Conservation (phyloP, 2,113 vertebrate species). For the Centropristis striata region DNA sequence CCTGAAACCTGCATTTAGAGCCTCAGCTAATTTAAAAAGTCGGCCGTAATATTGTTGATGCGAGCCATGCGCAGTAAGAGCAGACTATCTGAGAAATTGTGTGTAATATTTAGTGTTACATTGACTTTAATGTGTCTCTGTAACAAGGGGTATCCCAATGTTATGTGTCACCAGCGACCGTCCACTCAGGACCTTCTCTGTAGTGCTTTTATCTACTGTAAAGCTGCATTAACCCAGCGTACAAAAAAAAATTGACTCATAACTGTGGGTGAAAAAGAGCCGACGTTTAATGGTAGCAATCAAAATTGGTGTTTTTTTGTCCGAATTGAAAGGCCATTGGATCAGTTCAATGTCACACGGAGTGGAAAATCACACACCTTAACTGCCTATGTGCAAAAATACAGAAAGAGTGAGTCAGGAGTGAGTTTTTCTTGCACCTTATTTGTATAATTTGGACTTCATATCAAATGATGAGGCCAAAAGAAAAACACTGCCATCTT, state of each 20-base stretch:
- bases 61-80: conserved; percentile 28
- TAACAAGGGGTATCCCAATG: conserved; percentile 36
- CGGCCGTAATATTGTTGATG: conserved; percentile 31
- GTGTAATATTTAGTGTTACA: neutral
- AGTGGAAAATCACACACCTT: conserved; percentile 32
- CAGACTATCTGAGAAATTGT: conserved; percentile 5
- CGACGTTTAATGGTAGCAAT: conserved; percentile 13
- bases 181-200: conserved; percentile 70
- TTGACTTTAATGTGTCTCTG: conserved; percentile 44
- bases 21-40: neutral
- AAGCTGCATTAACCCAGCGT: conserved; percentile 34
- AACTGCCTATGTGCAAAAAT: conserved; percentile 32
- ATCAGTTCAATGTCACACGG: conserved; percentile 9
- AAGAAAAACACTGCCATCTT: conserved; percentile 58
- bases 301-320: conserved; percentile 10
- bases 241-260: neutral
- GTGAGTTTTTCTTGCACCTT: conserved; percentile 57
- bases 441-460: conserved; percentile 59
- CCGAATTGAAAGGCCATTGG: neutral
- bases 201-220: conserved; percentile 54
- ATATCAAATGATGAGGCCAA: conserved; percentile 59
- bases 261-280: conserved; percentile 26
- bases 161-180: conserved; percentile 62
- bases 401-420: conserved; percentile 1
- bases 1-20: neutral